Evolutionary conservation across 2,888 invertebrate species (phyloP), one percentile per base, ranked within the genome.

Genomic region (Temnothorax unifasciatus): DNA sequence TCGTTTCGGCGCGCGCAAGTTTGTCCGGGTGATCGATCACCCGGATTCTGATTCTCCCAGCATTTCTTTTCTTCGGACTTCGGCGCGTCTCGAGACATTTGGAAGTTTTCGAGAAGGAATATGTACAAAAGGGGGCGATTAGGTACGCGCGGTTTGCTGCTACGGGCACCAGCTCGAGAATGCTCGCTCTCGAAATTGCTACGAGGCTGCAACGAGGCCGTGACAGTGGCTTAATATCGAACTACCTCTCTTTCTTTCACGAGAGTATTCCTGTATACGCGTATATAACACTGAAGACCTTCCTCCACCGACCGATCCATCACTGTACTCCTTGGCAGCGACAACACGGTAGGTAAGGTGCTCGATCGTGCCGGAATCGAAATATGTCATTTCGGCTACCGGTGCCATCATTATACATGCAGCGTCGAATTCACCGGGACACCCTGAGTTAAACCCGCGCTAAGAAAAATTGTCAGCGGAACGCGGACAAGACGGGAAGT

Each of bases 241-340:
- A 52, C 6, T 50, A 21, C n/a, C n/a, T 15, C 15, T 5, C 38
- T 25, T 29, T 64, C 69, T 79, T 50, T 47, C 79, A 59, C 71
- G 59, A 38, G 41, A 21, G 15, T 54, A 79, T 64, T 59, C 64
- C 15, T 69, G 52, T 21, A 29, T 68, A 77, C 38, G 50, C 34
- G 13, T 34, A 25, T 34, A 25, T 76, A 76, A 38, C 76, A 57
- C 18, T 47, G 52, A 25, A 34, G 66, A 69, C 61, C 71, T 82
- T 68, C 63, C 82, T 76, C 69, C 79, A 61, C 34, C 52, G 77
- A 75, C 71, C 90, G 88, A 92, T 92, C 91, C 88, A 91, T 92
- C 91, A 91, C 89, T 84, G 90, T 88, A 85, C 83, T 74, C 79
- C 76, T 57, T 87, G 90, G 86, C 90, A 91, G 87, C 73, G 86